These are phyloP conservation scores for Lasaia peninsularis DNA, from an alignment of 1,140 invertebrate genomes.

Conservation along the genomic window DNA sequence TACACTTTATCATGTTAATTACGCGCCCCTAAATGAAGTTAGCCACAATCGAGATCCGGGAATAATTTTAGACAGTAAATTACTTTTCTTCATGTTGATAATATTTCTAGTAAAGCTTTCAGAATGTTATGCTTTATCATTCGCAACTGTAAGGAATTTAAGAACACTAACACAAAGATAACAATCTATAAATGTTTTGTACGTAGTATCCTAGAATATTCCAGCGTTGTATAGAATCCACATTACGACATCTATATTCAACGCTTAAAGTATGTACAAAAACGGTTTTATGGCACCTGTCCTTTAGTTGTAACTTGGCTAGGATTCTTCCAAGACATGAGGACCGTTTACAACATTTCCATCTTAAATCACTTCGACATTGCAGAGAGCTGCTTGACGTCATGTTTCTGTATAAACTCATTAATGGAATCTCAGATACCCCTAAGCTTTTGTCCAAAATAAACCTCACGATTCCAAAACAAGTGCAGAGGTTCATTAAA, in stretches of 20 bases:
- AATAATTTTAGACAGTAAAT: conserved; percentile 1
- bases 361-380: too few relatives aligned
- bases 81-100: neutral
- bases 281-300: conserved; percentile 11
- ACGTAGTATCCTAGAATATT: conserved; percentile 2
- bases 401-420: conserved; percentile 18
- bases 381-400: too few relatives aligned
- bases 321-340: neutral
- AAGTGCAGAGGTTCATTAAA: neutral
- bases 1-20: conserved; percentile 10
- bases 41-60: neutral
- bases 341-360: conserved; percentile 3
- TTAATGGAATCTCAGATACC: conserved; percentile 10
- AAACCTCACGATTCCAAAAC: conserved; percentile 2
- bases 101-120: neutral
- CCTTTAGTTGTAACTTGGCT: conserved; percentile 12
- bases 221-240: conserved; percentile 14
- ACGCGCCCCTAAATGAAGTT: conserved; percentile 21
- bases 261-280: conserved; percentile 6
- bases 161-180: neutral
- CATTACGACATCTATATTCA: conserved; percentile 7
- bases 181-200: neutral
- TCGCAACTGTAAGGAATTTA: neutral
- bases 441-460: neutral
- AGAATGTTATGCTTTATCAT: neutral